Evolutionary conservation across 2,113 vertebrate species (phyloP).

Genomic region (Meles meles): DNA sequence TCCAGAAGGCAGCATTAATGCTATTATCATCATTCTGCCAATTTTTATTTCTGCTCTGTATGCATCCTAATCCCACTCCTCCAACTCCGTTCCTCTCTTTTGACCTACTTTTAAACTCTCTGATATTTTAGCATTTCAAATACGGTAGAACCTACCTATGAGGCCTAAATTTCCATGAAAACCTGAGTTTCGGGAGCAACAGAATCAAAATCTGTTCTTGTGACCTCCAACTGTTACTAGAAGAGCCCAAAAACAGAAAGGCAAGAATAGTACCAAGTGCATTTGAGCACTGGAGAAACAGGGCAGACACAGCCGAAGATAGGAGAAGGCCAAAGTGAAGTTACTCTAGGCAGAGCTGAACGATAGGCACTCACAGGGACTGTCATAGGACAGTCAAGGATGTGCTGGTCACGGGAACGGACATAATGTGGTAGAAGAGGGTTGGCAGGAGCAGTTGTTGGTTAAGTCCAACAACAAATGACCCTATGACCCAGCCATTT

Average conservation of each 20-base stretch:
- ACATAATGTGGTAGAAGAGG: neutral
- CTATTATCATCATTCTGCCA: neutral
- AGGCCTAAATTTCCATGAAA: neutral
- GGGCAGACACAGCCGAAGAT: neutral
- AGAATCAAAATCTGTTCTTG: constrained; percentile 5
- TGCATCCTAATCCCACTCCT: neutral
- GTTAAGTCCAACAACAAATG: neutral
- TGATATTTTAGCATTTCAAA: constrained; percentile 5
- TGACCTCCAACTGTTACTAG: neutral
- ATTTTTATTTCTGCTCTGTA: neutral
- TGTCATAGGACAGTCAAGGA: neutral
- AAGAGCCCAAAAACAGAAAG: constrained; percentile 35
- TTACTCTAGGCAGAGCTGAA: neutral
- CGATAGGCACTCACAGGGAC: fast-evolving
- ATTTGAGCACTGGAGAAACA: neutral
- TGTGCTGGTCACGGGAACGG: fast-evolving
- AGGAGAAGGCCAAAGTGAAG: neutral
- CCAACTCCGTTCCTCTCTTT: neutral
- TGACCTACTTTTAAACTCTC: neutral
- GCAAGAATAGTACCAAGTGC: constrained; percentile 4
- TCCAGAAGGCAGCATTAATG: neutral
- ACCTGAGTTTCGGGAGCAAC: neutral
- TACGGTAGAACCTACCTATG: neutral
- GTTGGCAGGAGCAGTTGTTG: neutral
- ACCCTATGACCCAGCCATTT: too few species aligned